Evolutionary conservation across 2,888 invertebrate genomes (phyloP), one percentile per base, ranked within the genome.

Genomic region (Bibio marci): DNA sequence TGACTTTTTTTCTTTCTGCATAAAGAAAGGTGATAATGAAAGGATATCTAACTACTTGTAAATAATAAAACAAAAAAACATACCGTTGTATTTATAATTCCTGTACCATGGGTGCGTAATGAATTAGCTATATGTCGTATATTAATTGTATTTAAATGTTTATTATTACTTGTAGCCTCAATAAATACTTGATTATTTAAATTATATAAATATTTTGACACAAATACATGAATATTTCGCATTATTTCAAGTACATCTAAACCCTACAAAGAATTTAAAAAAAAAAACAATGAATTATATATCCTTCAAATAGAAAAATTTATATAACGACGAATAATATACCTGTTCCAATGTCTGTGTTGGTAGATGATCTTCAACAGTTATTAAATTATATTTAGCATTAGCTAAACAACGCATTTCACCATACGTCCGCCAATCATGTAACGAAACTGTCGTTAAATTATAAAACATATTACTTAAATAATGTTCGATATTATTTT

Each of bases 371-470:
- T 94, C 87, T 54, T 92, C 86, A n/a, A 87, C 75, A 1, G 88
- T 80, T 14, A 71, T 67, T 26, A 95, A 62, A 43, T 75, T 71
- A 50, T 87, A 79, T 56, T 91, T 87, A 49, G 85, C 75, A 52
- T 70, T 70, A 0, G 94, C 97, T 58, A 97, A 70, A 55, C 83
- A 80, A 43, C 92, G 73, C 97, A 98, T 98, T 63, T 91, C 88
- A 14, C 88, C 82, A 56, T 98, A 98, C 0, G 91, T 92, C 59
- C 82, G 85, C 91, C 95, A 97, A 61, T 98, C 94, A 49, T 97
- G 92, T 34, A 95, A 65, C 7, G 95, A 92, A 25, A 98, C 91
- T 2, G 95, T 91, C 2, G 95, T 95, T 50, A 97, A 67, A 65
- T 97, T 95, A 62, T 98, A 98, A 63, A 95, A 97, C 56, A 86